Evolutionary conservation across 2,113 vertebrate genomes (phyloP).

Genomic region (Solenodon paradoxus): DNA sequence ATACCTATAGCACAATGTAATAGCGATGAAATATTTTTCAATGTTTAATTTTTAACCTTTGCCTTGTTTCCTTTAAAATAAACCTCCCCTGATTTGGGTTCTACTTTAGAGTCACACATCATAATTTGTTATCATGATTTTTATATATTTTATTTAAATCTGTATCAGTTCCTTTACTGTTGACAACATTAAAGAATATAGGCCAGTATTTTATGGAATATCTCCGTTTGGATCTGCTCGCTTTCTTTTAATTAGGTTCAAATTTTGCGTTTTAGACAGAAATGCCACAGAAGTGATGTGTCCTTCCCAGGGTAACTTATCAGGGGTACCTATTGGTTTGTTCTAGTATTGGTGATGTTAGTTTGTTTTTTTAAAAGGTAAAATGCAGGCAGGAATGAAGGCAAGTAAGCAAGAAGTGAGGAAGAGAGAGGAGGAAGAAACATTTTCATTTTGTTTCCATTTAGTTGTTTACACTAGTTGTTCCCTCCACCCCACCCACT

Average conservation of each 20-base stretch:
- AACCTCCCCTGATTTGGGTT: neutral
- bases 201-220: neutral
- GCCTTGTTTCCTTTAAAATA: neutral
- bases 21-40: neutral
- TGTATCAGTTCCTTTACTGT: neutral
- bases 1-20: neutral
- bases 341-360: neutral
- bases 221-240: neutral
- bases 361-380: too few species aligned
- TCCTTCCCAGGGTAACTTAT: neutral
- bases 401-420: too few species aligned
- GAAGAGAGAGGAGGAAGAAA: too few species aligned
- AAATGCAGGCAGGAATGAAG: too few species aligned
- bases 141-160: neutral
- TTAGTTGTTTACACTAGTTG: too few species aligned
- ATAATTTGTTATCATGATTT: neutral
- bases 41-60: neutral
- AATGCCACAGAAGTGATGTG: neutral
- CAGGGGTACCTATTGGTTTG: neutral
- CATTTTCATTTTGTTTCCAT: too few species aligned
- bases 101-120: neutral
- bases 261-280: neutral
- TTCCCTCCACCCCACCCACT: too few species aligned
- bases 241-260: neutral
- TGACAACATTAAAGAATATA: neutral